phyloP scores from a whole-genome alignment of 2,113 vertebrate genomes.

The Scartelaos histophorus region DNA sequence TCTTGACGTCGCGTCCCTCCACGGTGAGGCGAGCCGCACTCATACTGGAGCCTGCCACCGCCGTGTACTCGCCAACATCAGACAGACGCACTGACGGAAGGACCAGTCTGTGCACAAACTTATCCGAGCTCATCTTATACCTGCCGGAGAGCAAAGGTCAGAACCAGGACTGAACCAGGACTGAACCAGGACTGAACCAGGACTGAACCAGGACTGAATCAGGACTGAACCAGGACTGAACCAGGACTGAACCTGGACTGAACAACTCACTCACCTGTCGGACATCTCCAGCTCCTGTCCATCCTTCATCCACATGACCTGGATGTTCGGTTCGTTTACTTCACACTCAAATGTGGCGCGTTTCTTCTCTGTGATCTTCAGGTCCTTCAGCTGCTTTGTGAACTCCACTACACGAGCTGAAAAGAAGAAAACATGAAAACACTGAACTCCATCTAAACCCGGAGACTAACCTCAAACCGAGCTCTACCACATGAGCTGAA shows the following conservation, averaged over 20 bases:
- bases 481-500: background rate
- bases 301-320: conserved; percentile 96
- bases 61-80: conserved; percentile 89
- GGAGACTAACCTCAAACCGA: background rate
- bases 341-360: conserved; percentile 95
- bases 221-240: background rate
- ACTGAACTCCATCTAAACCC: background rate
- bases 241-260: background rate
- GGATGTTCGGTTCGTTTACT: conserved; percentile 88
- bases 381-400: conserved; percentile 92
- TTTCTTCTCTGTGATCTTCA: conserved; percentile 96
- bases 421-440: background rate
- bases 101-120: conserved; percentile 85
- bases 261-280: conserved; percentile 78
- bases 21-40: conserved; percentile 86
- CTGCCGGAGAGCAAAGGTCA: conserved; percentile 62
- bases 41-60: conserved; percentile 92
- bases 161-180: background rate
- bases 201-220: background rate
- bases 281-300: conserved; percentile 88
- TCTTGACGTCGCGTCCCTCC: conserved; percentile 89
- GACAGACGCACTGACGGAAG: conserved; percentile 87
- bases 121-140: conserved; percentile 87
- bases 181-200: background rate
- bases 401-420: conserved; percentile 92